Percentiles rank a stretch among this genome's conserved stretches.
Conservation (phyloP, 2,113 vertebrate species). For the Sakesphorus luctuosus region DNA sequence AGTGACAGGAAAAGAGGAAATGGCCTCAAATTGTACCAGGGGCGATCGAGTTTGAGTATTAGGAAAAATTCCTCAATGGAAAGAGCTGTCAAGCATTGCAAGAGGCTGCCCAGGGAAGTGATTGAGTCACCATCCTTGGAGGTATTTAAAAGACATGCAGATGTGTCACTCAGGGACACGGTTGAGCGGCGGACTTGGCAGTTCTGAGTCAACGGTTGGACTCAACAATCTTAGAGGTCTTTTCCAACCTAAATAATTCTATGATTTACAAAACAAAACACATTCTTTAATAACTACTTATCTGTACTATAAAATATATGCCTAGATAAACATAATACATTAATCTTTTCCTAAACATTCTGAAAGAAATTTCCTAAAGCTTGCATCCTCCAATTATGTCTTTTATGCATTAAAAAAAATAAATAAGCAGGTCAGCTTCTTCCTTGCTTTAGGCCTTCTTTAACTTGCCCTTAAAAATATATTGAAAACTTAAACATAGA, state of each 20-base stretch:
- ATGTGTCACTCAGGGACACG: neutral
- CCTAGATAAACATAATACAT: too few species aligned
- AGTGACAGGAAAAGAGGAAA: neutral
- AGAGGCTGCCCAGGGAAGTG: neutral
- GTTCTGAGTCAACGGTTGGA: neutral
- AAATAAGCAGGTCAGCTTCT: too few species aligned
- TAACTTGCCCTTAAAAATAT: too few species aligned
- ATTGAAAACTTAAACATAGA: too few species aligned
- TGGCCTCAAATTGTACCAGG: neutral
- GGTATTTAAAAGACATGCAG: neutral
- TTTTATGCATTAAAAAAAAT: too few species aligned
- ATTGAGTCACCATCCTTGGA: neutral
- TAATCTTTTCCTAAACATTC: too few species aligned
- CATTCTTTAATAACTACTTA: neutral
- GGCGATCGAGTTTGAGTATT: neutral
- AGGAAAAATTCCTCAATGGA: neutral
- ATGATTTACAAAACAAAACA: conserved; percentile 26
- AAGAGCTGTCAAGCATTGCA: neutral
- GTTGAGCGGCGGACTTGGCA: neutral
- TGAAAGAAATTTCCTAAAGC: too few species aligned
- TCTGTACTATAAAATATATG: neutral
- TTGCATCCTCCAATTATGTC: too few species aligned
- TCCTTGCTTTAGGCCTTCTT: too few species aligned
- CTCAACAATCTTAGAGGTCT: neutral
- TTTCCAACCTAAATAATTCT: neutral